A percentile compares a stretch with the other conserved stretches of the same genome.
phyloP scores from a whole-genome alignment of 2,888 invertebrate genomes.

The Microplitis deprimator region DNA sequence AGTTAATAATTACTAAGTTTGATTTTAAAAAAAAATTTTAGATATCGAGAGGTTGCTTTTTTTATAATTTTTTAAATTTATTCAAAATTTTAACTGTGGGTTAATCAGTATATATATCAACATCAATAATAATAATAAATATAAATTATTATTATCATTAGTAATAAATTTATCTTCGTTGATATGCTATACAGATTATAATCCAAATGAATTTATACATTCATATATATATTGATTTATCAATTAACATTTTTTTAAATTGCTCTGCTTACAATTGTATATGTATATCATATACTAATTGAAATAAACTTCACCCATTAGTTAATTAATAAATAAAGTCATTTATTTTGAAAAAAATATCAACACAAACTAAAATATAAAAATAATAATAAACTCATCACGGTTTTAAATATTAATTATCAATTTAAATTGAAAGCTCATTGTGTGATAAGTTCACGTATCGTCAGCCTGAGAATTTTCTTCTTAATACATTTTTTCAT shows the following conservation, averaged over 20 bases:
- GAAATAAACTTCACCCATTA: not conserved
- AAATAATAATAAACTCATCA: not conserved
- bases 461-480: not conserved
- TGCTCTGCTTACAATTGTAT: not conserved
- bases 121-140: not conserved
- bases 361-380: not conserved
- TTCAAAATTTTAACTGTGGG: no score
- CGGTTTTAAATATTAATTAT: conserved; percentile 5
- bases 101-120: not conserved
- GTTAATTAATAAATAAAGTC: not conserved
- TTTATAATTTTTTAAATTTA: no score
- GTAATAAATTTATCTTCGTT: conserved; percentile 41
- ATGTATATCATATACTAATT: not conserved
- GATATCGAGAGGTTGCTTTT: no score
- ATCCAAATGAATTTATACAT: conserved; percentile 33
- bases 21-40: no score
- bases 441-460: not conserved
- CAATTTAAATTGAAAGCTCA: conserved; percentile 19
- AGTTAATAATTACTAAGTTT: no score
- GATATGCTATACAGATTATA: conserved; percentile 47
- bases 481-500: conserved; percentile 33
- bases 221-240: conserved; percentile 11
- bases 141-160: not conserved
- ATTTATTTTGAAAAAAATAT: not conserved
- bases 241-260: conserved; percentile 18